Conservation (phyloP, 2,888 invertebrate species). For the Drosophila nigricruria region DNA sequence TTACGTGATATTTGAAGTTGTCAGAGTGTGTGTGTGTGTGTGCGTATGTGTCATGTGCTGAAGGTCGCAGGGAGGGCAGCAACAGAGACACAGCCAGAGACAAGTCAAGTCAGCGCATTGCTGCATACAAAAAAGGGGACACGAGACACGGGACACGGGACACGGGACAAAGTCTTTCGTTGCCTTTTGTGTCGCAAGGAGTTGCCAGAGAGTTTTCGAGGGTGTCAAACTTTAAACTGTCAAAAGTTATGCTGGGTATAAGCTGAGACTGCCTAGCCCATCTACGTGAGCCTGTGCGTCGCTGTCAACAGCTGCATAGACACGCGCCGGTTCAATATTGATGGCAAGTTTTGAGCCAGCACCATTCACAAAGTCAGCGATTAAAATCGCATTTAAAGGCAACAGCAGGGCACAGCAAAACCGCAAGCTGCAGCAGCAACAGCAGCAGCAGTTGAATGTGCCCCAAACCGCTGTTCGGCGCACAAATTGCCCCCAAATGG, state of each 20-base stretch:
- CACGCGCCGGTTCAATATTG: constrained; percentile 78
- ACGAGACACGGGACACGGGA: constrained; percentile 16
- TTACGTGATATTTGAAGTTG: constrained; percentile 73
- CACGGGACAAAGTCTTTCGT: constrained; percentile 37
- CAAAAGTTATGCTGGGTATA: constrained; percentile 60
- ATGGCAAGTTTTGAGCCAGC: constrained; percentile 62
- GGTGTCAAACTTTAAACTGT: constrained; percentile 81
- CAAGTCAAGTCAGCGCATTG: constrained; percentile 62
- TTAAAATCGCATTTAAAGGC: constrained; percentile 77
- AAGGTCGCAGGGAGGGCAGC: constrained; percentile 67
- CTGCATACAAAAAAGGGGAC: constrained; percentile 64
- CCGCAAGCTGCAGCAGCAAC: constrained; percentile 59
- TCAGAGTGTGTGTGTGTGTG: constrained; percentile 17
- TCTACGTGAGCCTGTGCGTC: constrained; percentile 57
- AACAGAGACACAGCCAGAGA: constrained; percentile 26
- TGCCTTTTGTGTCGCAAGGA: constrained; percentile 61
- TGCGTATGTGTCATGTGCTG: constrained; percentile 22
- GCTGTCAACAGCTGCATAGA: constrained; percentile 74
- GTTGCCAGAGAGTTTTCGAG: constrained; percentile 20
- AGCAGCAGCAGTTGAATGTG: constrained; percentile 28
- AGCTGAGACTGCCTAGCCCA: not conserved
- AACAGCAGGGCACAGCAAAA: not conserved
- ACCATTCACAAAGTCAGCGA: constrained; percentile 56
- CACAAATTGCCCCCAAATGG: constrained; percentile 62
- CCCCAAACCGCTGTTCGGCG: constrained; percentile 29